Evolutionary conservation across 2,888 invertebrate species (phyloP).

Genomic region (Spilarctia lutea): DNA sequence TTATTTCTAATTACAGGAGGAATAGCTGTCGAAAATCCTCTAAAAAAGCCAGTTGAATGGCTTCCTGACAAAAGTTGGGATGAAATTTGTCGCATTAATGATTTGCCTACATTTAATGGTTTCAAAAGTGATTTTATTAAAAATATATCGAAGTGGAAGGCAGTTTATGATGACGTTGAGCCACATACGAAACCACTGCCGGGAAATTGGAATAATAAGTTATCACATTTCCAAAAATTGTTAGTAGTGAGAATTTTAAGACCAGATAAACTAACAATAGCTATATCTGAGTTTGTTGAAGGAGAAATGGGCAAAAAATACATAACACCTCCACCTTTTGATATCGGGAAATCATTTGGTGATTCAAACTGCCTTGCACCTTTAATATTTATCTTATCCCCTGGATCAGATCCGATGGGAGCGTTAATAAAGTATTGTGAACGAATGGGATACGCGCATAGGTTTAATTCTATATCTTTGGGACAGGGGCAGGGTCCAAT

Average conservation of each 20-base stretch:
- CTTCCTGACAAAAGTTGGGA: constrained; percentile 92
- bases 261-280: constrained; percentile 90
- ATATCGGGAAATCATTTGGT: constrained; percentile 91
- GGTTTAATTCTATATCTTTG: constrained; percentile 91
- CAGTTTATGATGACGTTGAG: constrained; percentile 89
- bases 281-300: constrained; percentile 88
- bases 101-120: constrained; percentile 84
- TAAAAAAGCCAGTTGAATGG: constrained; percentile 90
- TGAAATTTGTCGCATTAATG: constrained; percentile 90
- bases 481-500: constrained; percentile 93
- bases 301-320: constrained; percentile 90
- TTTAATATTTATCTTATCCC: constrained; percentile 92
- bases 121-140: constrained; percentile 86
- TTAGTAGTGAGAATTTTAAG: constrained; percentile 90
- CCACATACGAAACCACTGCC: constrained; percentile 89
- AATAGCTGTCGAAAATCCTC: constrained; percentile 88
- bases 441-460: constrained; percentile 88
- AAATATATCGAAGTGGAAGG: constrained; percentile 87
- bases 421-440: constrained; percentile 92
- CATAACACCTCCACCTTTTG: constrained; percentile 92
- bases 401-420: constrained; percentile 94
- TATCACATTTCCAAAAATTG: constrained; percentile 90
- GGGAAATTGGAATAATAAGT: constrained; percentile 87
- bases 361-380: constrained; percentile 92
- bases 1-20: constrained; percentile 93